Conservation (phyloP, 1,140 invertebrate genomes). For the Rhopalosiphum padi region DNA sequence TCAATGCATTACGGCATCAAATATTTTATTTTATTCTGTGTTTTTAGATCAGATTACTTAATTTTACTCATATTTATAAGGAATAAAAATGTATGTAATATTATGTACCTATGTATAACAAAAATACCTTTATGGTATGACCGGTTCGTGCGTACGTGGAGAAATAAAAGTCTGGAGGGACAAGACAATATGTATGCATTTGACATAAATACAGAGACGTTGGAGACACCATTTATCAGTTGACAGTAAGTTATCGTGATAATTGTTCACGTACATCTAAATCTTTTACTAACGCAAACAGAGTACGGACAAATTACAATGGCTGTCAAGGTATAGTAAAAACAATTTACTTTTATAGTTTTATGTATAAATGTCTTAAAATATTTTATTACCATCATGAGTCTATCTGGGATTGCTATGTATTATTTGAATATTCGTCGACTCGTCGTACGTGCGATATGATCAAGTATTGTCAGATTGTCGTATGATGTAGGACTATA, state of each 20-base stretch:
- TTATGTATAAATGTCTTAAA: background rate
- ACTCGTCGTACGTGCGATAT: background rate
- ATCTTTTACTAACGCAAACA: background rate
- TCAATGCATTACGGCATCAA: background rate
- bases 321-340: background rate
- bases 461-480: background rate
- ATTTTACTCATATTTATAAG: background rate
- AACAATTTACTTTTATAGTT: background rate
- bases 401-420: background rate
- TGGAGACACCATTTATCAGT: background rate
- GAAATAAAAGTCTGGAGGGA: slow-evolving; percentile 37
- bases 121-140: slow-evolving; percentile 7
- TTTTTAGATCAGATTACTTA: slow-evolving; percentile 27
- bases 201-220: slow-evolving; percentile 22
- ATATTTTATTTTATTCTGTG: background rate
- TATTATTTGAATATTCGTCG: background rate
- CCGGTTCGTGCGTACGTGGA: background rate
- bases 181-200: background rate
- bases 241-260: background rate
- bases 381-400: no score
- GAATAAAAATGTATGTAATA: background rate
- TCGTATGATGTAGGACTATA: background rate
- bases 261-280: background rate
- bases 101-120: background rate
- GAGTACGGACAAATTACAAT: background rate